Evolutionary conservation across 2,113 vertebrate genomes (phyloP).

Genomic region (Barbus barbus): DNA sequence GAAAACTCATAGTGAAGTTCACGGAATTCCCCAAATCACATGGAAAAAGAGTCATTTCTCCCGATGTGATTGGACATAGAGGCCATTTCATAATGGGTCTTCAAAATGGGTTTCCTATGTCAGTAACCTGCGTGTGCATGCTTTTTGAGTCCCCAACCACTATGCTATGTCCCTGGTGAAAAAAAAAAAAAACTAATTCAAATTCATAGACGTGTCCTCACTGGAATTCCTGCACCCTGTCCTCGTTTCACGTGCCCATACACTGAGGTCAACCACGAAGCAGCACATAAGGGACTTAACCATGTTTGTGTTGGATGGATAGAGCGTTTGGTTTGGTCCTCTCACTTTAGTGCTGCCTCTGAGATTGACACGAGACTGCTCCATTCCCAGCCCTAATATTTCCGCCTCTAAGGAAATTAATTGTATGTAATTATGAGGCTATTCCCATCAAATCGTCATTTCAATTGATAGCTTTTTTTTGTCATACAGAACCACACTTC

Average conservation of each 20-base stretch:
- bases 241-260: neutral
- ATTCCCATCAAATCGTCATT: conserved; percentile 68
- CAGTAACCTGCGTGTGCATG: conserved; percentile 35
- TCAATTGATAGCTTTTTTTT: conserved; percentile 68
- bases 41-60: conserved; percentile 35
- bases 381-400: conserved; percentile 69
- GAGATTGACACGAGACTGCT: conserved; percentile 60
- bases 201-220: conserved; percentile 4
- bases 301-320: neutral
- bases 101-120: conserved; percentile 24
- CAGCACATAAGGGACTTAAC: conserved; percentile 37
- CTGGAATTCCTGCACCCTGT: conserved; percentile 7
- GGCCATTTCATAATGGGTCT: conserved; percentile 22
- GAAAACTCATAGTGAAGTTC: conserved; percentile 52
- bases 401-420: conserved; percentile 72
- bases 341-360: conserved; percentile 54
- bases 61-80: conserved; percentile 36
- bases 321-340: neutral
- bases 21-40: conserved; percentile 38
- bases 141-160: neutral
- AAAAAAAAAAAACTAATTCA: neutral
- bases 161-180: conserved; percentile 11
- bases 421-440: conserved; percentile 79
- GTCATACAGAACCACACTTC: conserved; percentile 74
- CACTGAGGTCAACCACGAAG: conserved; percentile 22